phyloP scores from a whole-genome alignment of 2,797 vertebrate species.

The Tolypeutes matacus region DNA sequence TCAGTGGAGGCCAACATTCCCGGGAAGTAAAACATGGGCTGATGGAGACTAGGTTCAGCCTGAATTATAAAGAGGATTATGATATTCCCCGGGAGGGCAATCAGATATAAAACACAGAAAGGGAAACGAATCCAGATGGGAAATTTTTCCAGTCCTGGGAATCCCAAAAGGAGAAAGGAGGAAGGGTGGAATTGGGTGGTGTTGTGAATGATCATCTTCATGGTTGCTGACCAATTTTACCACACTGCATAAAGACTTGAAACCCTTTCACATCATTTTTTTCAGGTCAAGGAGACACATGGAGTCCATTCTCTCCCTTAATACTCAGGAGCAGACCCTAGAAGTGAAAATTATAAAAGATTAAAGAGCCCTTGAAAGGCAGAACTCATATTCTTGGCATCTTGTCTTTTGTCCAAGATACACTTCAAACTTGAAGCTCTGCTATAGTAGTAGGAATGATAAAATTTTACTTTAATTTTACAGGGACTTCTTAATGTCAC shows the following conservation, averaged over 20 bases:
- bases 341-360: neutral
- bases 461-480: neutral
- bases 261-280: neutral
- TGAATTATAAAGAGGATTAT: slow-evolving; percentile 17
- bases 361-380: neutral
- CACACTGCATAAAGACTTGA: neutral
- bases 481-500: neutral
- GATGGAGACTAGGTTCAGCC: neutral
- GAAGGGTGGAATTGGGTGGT: neutral
- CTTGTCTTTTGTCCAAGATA: neutral
- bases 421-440: neutral
- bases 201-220: neutral
- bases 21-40: slow-evolving; percentile 28
- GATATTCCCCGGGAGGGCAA: neutral
- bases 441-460: neutral
- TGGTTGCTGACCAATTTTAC: neutral
- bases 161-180: neutral
- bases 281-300: neutral
- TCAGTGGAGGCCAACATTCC: slow-evolving; percentile 16
- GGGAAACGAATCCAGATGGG: neutral
- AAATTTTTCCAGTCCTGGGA: slow-evolving; percentile 2
- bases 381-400: neutral
- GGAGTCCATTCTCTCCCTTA: neutral
- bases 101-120: slow-evolving; percentile 7
- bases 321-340: neutral